Evolutionary conservation across 2,113 vertebrate species (phyloP).

Genomic region (Puffinus mauretanicus): DNA sequence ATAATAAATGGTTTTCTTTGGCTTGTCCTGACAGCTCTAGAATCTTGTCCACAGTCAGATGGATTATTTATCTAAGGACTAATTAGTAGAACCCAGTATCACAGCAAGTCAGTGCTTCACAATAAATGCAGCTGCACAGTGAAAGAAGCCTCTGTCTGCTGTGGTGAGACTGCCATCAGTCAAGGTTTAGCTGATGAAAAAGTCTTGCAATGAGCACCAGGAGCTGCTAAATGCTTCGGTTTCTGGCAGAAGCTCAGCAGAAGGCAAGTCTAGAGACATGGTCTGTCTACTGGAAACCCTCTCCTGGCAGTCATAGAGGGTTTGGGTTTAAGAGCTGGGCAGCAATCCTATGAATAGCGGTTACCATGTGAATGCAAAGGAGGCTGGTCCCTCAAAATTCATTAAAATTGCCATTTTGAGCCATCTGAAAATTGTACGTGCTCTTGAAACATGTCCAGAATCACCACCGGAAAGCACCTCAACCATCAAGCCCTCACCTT

Average conservation of each 20-base stretch:
- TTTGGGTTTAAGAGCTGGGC: not conserved
- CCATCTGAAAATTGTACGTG: not conserved
- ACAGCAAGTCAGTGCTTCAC: slow-evolving; percentile 3
- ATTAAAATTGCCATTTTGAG: not conserved
- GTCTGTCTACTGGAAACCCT: not conserved
- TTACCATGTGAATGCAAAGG: not conserved
- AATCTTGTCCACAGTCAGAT: slow-evolving; percentile 3
- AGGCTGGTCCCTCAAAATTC: not conserved
- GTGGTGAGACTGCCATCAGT: not conserved
- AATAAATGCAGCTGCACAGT: slow-evolving; percentile 20
- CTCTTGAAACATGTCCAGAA: not conserved
- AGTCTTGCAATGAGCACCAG: not conserved
- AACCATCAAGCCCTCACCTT: not conserved
- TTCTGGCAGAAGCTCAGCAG: slow-evolving; percentile 12
- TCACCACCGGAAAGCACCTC: not conserved
- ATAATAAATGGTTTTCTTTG: slow-evolving; percentile 12
- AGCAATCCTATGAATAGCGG: not conserved
- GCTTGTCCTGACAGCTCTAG: not conserved
- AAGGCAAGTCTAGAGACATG: not conserved
- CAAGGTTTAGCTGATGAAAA: slow-evolving; percentile 14
- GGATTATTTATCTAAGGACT: slow-evolving; percentile 35
- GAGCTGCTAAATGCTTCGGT: slow-evolving; percentile 7
- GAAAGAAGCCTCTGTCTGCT: not conserved
- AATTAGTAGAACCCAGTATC: slow-evolving; percentile 24
- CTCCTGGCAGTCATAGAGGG: not conserved